Percentiles rank a stretch among this genome's conserved stretches.
phyloP scores from a whole-genome alignment of 2,113 vertebrate species.

The Gila orcuttii region DNA sequence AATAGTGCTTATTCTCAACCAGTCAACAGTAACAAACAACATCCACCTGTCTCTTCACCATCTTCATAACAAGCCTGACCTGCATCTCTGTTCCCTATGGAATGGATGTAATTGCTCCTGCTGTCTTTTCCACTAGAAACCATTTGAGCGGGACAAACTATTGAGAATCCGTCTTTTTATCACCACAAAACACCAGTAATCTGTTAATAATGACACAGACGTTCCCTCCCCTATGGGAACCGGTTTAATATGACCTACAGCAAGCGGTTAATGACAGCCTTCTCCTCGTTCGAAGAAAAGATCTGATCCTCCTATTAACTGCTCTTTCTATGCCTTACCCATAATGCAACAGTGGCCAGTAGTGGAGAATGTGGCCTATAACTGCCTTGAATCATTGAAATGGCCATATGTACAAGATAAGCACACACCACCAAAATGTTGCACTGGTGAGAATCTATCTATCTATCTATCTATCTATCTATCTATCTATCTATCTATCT shows the following conservation, averaged over 20 bases:
- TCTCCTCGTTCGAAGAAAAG: constrained; percentile 10
- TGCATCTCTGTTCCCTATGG: constrained; percentile 47
- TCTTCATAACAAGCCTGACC: constrained; percentile 55
- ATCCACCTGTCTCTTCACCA: constrained; percentile 46
- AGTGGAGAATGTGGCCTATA: neutral
- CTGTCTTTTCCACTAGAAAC: constrained; percentile 51
- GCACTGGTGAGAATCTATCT: neutral
- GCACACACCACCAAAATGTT: neutral
- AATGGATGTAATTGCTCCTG: constrained; percentile 48
- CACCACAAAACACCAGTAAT: constrained; percentile 36
- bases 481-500: too few species aligned
- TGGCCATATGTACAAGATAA: neutral
- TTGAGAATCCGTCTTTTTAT: constrained; percentile 23
- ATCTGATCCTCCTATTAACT: constrained; percentile 2
- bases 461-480: too few species aligned
- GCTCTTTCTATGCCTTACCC: neutral
- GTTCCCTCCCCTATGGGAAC: neutral
- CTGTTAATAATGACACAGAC: constrained; percentile 43
- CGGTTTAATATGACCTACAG: constrained; percentile 21
- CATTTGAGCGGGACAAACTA: constrained; percentile 32
- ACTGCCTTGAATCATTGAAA: neutral
- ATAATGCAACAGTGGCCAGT: constrained; percentile 4
- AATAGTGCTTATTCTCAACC: constrained; percentile 13
- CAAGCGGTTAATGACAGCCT: constrained; percentile 28
- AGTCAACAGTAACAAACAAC: constrained; percentile 41